Evolutionary conservation across 1,140 invertebrate species (phyloP).

Genomic region (Campodea augens): DNA sequence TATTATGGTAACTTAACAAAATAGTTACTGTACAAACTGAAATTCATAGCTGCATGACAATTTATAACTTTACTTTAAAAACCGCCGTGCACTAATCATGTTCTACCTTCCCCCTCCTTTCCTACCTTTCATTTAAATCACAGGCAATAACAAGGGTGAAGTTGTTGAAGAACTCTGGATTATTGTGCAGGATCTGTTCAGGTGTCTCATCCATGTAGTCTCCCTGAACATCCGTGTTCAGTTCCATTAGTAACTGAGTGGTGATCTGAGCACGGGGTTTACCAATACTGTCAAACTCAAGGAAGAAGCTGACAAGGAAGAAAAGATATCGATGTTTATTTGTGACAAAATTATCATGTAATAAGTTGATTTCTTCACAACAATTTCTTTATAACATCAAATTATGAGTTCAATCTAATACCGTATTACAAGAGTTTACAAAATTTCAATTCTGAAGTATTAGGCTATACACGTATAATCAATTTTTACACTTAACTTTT

Average conservation of each 20-base stretch:
- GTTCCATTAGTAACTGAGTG: constrained; percentile 61
- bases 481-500: too few relatives aligned
- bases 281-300: constrained; percentile 57
- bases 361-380: too few relatives aligned
- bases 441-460: too few relatives aligned
- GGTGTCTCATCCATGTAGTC: constrained; percentile 77
- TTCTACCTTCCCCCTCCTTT: neutral
- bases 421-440: too few relatives aligned
- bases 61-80: neutral
- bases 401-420: too few relatives aligned
- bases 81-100: neutral
- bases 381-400: too few relatives aligned
- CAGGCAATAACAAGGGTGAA: constrained; percentile 81
- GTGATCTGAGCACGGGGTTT: constrained; percentile 65
- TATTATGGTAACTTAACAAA: too few relatives aligned
- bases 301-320: constrained; percentile 52
- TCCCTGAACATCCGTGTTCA: constrained; percentile 83
- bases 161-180: constrained; percentile 69
- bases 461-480: too few relatives aligned
- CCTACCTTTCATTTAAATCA: constrained; percentile 64
- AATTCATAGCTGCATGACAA: neutral
- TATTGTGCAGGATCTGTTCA: constrained; percentile 63
- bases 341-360: too few relatives aligned
- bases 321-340: constrained; percentile 7
- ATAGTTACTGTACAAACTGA: too few relatives aligned